Base-by-base conservation (phyloP, 2,888 invertebrate species). In the Odontocolon sp. region DNA sequence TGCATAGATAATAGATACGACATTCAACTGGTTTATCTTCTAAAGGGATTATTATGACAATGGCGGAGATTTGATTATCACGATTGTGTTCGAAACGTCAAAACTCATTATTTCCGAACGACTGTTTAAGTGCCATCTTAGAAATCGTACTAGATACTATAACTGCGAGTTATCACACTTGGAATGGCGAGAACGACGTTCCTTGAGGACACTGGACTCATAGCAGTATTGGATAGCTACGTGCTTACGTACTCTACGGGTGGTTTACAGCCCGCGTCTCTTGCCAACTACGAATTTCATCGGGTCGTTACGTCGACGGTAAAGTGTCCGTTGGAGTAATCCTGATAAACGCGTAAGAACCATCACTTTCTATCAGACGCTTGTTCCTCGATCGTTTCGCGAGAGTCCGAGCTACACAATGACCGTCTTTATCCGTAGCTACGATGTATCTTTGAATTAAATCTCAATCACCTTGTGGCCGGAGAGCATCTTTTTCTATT, bases 241-340 rank as follows among this genome's bases (percentile, higher is more conserved):
- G 36, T 28, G 40, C 36, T 45, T 63, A 40, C 28, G 31, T 6
- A 38, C 42, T 52, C 28, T 28, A 52, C 26, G 28, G 11, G 38
- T 38, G 45, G 45, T 67, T 68, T 63, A 63, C 47, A 28, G 38
- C 21, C 33, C 54, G 36, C 36, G 42, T 45, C 23, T 38, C 52
- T 68, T 40, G 31, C 54, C 67, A 61, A 56, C 61, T 74, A 28
- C 38, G 38, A 68, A 74, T 68, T 74, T 45, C 18, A 63, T 68
- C 47, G 68, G 14, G 63, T 64, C 68, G 63, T 74, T 64, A 69
- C 14, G 47, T 11, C 50, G 40, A 45, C 56, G 33, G 47, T 31
- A 26, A 57, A 64, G 57, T 68, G 11, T 33, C 26, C 52, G 23
- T 16, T 52, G 59, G 42, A 52, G 21, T 31, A 57, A 63, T 50